Percentiles rank a stretch among this genome's conserved stretches.
phyloP scores from a whole-genome alignment of 2,797 vertebrate genomes.

The Lacerta viridis region DNA sequence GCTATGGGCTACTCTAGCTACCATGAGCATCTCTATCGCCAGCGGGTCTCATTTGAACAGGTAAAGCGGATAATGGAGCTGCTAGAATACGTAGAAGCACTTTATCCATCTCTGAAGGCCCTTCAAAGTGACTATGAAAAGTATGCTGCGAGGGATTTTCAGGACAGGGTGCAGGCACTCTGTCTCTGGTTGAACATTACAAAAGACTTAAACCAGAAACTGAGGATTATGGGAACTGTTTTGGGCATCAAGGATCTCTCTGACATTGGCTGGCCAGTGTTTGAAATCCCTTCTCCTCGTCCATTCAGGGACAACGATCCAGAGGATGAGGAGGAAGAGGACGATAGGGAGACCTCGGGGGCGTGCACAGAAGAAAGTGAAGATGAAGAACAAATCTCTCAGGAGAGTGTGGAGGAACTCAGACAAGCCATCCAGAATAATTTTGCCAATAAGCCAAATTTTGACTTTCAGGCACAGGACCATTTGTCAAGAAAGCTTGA shows the following conservation, averaged over 20 bases:
- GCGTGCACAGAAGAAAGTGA: constrained; percentile 90
- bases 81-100: constrained; percentile 95
- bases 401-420: constrained; percentile 57
- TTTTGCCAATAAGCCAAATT: constrained; percentile 74
- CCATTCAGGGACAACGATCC: constrained; percentile 87
- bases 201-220: constrained; percentile 98
- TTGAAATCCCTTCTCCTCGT: constrained; percentile 96
- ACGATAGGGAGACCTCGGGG: constrained; percentile 85
- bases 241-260: constrained; percentile 94
- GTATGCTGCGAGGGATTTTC: constrained; percentile 96
- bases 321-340: constrained; percentile 81
- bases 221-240: constrained; percentile 98
- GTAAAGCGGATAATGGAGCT: constrained; percentile 97
- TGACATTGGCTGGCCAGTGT: constrained; percentile 98
- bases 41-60: constrained; percentile 95
- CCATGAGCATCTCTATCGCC: constrained; percentile 92
- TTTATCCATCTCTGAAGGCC: constrained; percentile 97
- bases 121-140: constrained; percentile 97
- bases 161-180: constrained; percentile 99
- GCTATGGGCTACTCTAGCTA: constrained; percentile 83
- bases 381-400: constrained; percentile 79
- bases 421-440: constrained; percentile 66
- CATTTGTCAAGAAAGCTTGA: constrained; percentile 79
- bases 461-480: constrained; percentile 79
- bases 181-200: constrained; percentile 99